Evolutionary conservation across 2,113 vertebrate genomes (phyloP).

Genomic region (Grallaria varia): DNA sequence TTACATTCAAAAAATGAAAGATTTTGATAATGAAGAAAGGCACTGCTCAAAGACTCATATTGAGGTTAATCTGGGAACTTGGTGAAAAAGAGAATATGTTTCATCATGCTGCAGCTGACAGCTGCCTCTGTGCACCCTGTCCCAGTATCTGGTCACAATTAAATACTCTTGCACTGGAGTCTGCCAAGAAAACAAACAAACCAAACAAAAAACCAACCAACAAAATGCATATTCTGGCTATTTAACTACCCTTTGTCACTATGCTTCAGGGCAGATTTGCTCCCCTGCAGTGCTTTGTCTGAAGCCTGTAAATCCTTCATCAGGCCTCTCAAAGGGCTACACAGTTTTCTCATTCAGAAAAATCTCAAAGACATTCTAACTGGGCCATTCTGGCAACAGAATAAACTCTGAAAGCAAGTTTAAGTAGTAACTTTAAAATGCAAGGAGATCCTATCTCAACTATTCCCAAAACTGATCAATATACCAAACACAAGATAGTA

Average conservation of each 20-base stretch:
- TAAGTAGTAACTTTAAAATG: not conserved
- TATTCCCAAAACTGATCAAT: not conserved
- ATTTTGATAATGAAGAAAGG: not conserved
- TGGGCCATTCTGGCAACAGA: not conserved
- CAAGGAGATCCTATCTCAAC: not conserved
- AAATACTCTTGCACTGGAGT: not conserved
- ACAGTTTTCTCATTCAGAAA: not conserved
- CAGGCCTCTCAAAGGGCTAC: not conserved
- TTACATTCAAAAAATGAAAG: not conserved
- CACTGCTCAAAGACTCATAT: not conserved
- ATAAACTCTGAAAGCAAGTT: not conserved
- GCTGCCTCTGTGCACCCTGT: not conserved
- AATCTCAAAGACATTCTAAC: not conserved
- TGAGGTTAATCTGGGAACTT: not conserved
- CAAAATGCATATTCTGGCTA: not conserved
- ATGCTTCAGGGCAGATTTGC: not conserved
- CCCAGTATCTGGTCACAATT: not conserved
- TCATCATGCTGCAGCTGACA: not conserved
- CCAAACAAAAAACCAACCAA: not conserved
- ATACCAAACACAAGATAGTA: constrained; percentile 27
- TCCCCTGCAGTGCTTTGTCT: not conserved
- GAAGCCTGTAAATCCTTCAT: not conserved
- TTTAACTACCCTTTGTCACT: not conserved
- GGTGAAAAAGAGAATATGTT: not conserved
- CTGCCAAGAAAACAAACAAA: not conserved